Base-by-base conservation (phyloP, 92 coral and sea anemone genomes). In the Parazoanthus atlanticus region DNA sequence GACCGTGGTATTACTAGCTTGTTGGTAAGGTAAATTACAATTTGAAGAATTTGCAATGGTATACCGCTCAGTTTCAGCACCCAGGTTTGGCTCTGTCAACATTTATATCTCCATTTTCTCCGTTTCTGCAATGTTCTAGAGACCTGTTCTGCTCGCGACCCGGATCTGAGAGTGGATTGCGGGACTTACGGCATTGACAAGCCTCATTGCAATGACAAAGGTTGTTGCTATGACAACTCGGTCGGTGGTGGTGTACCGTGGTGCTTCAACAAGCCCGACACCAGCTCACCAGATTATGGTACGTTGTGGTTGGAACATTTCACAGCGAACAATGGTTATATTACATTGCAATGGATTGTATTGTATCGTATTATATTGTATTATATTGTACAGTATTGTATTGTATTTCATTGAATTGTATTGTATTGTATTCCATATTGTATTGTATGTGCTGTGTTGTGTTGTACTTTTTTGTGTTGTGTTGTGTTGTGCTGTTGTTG, bases 201-300 rank as follows among this genome's bases (percentile, higher is more conserved):
- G 56, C 21, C 67, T 47, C 38, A 47, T 10, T 79, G 83, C 25
- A 15, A 26, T 17, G 52, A 25, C 19, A 81, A 19, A 81, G 85
- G 85, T 0, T 81, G 85, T 61, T 81, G 85, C 23, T 81, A 56
- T 81, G 85, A 81, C 73, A 58, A 81, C 85, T 81, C 85, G 12
- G 49, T 81, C 23, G 85, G 85, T 8, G 73, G 73, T 31, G 74
- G 85, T 7, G 49, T 81, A 7, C 74, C 85, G 17, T 81, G 85
- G 85, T 81, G 85, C 31, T 81, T 81, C 49, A 81, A 34, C 41
- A 81, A 61, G 36, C 85, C 85, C 29, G 73, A 61, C 65, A 56
- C 67, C 21, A 16, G 78, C 25, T 73, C 78, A 73, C 23, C 16
- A 73, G 78, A 32, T 33, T 73, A 31, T 31, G 40, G 65, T 52